Base-by-base conservation (phyloP, 2,888 invertebrate species). In the Lamellibrachia columna region DNA sequence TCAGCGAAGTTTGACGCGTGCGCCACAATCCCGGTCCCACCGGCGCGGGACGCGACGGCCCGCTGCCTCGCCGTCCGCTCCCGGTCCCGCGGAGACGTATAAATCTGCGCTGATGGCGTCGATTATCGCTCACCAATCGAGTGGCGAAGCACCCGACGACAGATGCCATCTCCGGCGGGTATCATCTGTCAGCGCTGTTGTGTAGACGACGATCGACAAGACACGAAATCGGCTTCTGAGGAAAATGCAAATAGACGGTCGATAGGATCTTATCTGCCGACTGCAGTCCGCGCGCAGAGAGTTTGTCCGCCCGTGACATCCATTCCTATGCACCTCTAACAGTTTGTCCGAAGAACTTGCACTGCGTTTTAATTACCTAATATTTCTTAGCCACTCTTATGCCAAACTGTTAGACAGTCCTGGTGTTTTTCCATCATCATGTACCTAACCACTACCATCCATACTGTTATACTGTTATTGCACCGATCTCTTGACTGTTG, bases 91-190 rank as follows among this genome's bases (percentile, higher is more conserved):
- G 75, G 75, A 75, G 75, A 75, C 75, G 22, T 22, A 75, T 75
- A 75, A 75, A 75, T 75, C 75, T 75, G 75, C 75, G 75, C n/a
- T 75, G 75, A 75, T 75, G 75, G 75, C 22, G 75, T 75, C 75
- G 75, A 75, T 75, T 75, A 75, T 75, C 75, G 75, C 75, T 22
- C 75, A 22, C 15, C 75, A 75, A 75, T 75, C 75, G 75, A 75
- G 75, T n/a, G 75, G 15, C 75, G 75, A 22, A 75, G 75, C 75
- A 75, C 2, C 75, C 75, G 75, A 75, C 75, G 75, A 75, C 75
- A 75, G 75, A 75, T 75, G 75, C 75, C 75, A 75, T 75, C 75
- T 75, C 75, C 75, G 75, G 75, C 75, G 75, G 75, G 75, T 75
- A 6, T 75, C 75, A 75, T 75, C 75, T n/a, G 22, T 75, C 75